A percentile compares a stretch with the other conserved stretches of the same genome.
Conservation (phyloP, 2,888 invertebrate genomes). For the Andricus curvator region DNA sequence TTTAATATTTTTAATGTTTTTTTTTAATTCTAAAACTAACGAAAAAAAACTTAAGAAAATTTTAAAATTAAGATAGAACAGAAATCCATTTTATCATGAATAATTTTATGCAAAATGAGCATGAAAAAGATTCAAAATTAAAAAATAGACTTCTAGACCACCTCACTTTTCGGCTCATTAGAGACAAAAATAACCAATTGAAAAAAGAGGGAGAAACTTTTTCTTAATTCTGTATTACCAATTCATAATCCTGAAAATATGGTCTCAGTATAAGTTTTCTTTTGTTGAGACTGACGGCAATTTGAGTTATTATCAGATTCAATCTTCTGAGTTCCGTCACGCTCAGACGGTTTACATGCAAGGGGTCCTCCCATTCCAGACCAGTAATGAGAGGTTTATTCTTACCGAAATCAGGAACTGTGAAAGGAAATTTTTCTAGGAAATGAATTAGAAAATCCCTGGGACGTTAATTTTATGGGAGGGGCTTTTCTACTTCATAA, state of each 20-base stretch:
- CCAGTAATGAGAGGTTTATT: conserved; percentile 80
- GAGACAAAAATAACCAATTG: too few relatives aligned
- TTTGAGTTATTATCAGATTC: conserved; percentile 86
- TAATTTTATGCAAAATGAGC: too few relatives aligned
- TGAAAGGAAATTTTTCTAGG: conserved; percentile 48
- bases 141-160: too few relatives aligned
- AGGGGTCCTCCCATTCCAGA: conserved; percentile 85
- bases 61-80: too few relatives aligned
- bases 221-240: conserved; percentile 76
- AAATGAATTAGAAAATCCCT: conserved; percentile 18
- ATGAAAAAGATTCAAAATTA: too few relatives aligned
- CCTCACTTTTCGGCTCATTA: too few relatives aligned
- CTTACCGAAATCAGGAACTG: conserved; percentile 79
- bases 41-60: background rate
- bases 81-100: too few relatives aligned
- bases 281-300: conserved; percentile 81
- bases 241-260: conserved; percentile 87
- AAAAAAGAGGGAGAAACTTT: too few relatives aligned
- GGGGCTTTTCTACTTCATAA: background rate
- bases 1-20: background rate
- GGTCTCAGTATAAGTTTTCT: conserved; percentile 85
- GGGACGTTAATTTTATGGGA: background rate
- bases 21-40: background rate
- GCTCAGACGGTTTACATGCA: conserved; percentile 84
- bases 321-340: conserved; percentile 84